Evolutionary conservation across 2,113 vertebrate genomes (phyloP).

Genomic region (Pseudonaja textilis): DNA sequence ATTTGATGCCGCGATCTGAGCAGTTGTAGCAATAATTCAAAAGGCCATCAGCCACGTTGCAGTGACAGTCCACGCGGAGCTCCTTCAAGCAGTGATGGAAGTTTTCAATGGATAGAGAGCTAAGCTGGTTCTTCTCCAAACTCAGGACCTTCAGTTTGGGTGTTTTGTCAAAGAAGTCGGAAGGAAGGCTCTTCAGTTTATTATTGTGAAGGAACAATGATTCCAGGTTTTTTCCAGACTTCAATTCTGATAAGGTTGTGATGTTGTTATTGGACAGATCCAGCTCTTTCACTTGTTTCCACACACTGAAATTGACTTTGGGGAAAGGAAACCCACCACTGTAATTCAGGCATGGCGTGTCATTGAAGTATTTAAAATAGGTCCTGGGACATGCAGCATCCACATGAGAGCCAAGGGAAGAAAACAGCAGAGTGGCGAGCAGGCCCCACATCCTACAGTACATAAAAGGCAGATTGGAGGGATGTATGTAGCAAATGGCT

Average conservation of each 20-base stretch:
- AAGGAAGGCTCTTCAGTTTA: not conserved
- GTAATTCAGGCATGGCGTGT: not conserved
- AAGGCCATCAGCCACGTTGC: not conserved
- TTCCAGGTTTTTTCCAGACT: rapidly evolving
- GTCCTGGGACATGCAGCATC: rapidly evolving
- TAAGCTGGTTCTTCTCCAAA: conserved; percentile 30
- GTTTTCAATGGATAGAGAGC: not conserved
- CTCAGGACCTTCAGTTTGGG: rapidly evolving
- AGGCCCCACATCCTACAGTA: conserved; percentile 1
- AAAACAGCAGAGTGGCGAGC: not conserved
- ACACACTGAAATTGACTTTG: rapidly evolving
- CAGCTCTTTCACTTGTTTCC: not conserved
- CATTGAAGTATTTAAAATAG: rapidly evolving
- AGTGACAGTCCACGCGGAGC: conserved; percentile 45
- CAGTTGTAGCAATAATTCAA: rapidly evolving
- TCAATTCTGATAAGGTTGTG: not conserved
- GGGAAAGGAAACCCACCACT: not conserved
- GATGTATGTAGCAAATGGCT: not conserved
- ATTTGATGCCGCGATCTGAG: rapidly evolving
- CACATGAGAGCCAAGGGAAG: rapidly evolving
- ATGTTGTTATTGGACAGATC: conserved; percentile 42
- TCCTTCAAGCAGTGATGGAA: not conserved
- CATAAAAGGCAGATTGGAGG: not conserved
- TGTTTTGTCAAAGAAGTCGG: rapidly evolving
- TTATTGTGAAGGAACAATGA: conserved; percentile 21